Evolutionary conservation across 2,888 invertebrate genomes (phyloP).

Genomic region (Pseudanteris insignis): DNA sequence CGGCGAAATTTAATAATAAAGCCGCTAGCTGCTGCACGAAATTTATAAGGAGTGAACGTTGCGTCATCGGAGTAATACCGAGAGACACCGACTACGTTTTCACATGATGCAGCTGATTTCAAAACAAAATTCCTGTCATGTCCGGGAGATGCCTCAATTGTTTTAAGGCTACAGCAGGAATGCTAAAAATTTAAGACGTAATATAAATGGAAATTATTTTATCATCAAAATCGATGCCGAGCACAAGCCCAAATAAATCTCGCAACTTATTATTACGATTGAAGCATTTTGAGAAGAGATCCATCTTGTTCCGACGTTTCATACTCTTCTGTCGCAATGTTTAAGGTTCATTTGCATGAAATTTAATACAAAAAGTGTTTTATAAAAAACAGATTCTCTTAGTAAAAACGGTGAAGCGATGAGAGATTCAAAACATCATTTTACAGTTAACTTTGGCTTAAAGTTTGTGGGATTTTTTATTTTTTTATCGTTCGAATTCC

Average conservation of each 20-base stretch:
- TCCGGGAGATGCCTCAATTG: slow-evolving; percentile 36
- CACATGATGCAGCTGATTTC: slow-evolving; percentile 33
- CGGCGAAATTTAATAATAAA: slow-evolving; percentile 4
- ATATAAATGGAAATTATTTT: slow-evolving; percentile 39
- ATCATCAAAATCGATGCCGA: slow-evolving; percentile 19
- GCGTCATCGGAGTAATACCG: neutral
- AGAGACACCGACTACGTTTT: slow-evolving; percentile 14
- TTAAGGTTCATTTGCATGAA: neutral
- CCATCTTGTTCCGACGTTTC: slow-evolving; percentile 13
- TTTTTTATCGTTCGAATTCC: no score
- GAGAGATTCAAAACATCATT: no score
- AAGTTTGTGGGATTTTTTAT: no score
- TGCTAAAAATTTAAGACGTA: slow-evolving; percentile 26
- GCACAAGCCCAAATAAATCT: slow-evolving; percentile 9
- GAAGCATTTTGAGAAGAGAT: slow-evolving; percentile 7
- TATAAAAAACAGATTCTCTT: no score
- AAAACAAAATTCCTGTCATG: slow-evolving; percentile 40
- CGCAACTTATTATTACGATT: slow-evolving; percentile 19
- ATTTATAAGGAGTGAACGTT: neutral
- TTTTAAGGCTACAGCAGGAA: slow-evolving; percentile 28
- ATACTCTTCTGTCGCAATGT: neutral
- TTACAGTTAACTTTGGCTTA: no score
- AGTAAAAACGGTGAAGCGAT: no score
- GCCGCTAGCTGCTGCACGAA: no score
- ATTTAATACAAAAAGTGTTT: neutral